phyloP scores from a whole-genome alignment of 2,113 vertebrate genomes.

The Sterrhoptilus dennistouni region DNA sequence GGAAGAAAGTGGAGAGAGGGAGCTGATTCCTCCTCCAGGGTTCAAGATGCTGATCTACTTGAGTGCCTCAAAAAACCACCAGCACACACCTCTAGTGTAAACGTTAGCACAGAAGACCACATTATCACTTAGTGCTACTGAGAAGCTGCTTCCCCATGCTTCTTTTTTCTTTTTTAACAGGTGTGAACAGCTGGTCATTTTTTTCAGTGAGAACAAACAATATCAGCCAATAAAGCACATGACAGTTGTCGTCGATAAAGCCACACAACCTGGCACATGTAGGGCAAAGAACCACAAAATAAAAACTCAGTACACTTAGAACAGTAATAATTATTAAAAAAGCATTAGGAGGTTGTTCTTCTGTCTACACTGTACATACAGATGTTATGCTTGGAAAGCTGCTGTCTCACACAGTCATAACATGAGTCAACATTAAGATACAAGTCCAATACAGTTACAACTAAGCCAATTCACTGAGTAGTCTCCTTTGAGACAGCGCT shows the following conservation, averaged over 20 bases:
- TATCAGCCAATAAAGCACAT: conserved; percentile 64
- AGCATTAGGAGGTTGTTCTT: conserved; percentile 51
- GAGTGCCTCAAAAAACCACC: conserved; percentile 50
- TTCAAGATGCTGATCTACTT: conserved; percentile 54
- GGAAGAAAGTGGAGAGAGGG: conserved; percentile 51
- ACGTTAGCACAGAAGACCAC: conserved; percentile 60
- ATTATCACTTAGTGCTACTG: conserved; percentile 28
- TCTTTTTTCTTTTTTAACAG: neutral
- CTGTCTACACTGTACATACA: conserved; percentile 42
- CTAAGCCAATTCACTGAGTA: conserved; percentile 61
- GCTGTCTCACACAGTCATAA: conserved; percentile 48
- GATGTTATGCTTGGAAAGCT: conserved; percentile 51
- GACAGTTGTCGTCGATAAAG: conserved; percentile 52
- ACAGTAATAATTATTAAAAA: conserved; percentile 48
- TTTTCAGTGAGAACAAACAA: conserved; percentile 63
- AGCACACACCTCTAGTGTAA: conserved; percentile 70
- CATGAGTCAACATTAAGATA: conserved; percentile 21
- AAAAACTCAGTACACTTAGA: conserved; percentile 66
- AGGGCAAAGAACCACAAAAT: conserved; percentile 61
- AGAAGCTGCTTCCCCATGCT: conserved; percentile 59
- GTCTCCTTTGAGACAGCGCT: conserved; percentile 29
- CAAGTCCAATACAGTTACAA: conserved; percentile 40
- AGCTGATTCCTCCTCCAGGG: conserved; percentile 63
- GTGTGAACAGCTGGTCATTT: conserved; percentile 59
- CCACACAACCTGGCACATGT: conserved; percentile 60